Percentiles rank a stretch among this genome's conserved stretches.
phyloP scores from a whole-genome alignment of 2,113 vertebrate species.

The Syngnathus floridae region DNA sequence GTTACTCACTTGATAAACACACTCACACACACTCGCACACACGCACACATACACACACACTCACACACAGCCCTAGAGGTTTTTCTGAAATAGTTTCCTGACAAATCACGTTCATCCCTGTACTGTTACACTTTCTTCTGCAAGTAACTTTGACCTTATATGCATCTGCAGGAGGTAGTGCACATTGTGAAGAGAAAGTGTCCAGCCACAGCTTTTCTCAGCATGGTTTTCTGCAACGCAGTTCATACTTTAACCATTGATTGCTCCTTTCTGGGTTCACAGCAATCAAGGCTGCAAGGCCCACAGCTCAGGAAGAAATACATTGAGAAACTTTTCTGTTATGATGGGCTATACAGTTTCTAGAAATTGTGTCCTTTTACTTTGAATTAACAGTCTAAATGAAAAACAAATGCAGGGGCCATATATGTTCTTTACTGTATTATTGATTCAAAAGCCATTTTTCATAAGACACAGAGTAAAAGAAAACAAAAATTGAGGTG shows the following conservation, averaged over 20 bases:
- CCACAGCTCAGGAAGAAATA: constrained; percentile 5
- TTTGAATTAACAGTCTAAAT: constrained; percentile 9
- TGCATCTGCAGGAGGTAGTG: constrained; percentile 15
- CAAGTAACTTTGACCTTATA: constrained; percentile 54
- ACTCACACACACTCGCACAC: too few species aligned
- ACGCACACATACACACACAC: too few species aligned
- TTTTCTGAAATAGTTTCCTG: constrained; percentile 8
- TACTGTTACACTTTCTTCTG: constrained; percentile 27
- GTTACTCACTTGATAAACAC: too few species aligned
- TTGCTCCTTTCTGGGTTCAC: constrained; percentile 54
- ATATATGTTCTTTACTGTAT: too few species aligned
- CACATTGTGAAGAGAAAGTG: constrained; percentile 21
- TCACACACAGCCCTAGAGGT: neutral
- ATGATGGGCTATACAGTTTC: constrained; percentile 25
- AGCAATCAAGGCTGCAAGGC: constrained; percentile 40
- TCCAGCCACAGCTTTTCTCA: constrained; percentile 15
- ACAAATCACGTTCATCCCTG: constrained; percentile 41
- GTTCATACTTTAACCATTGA: constrained; percentile 39
- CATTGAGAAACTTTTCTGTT: constrained; percentile 11
- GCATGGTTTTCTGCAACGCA: constrained; percentile 24
- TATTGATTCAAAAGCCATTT: too few species aligned
- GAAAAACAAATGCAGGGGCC: neutral
- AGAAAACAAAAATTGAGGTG: too few species aligned
- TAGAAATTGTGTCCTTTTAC: constrained; percentile 27
- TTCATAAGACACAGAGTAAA: too few species aligned